phyloP scores from a whole-genome alignment of 37 sponge, comb jelly and placozoan genomes.

The Geodia barretti region DNA sequence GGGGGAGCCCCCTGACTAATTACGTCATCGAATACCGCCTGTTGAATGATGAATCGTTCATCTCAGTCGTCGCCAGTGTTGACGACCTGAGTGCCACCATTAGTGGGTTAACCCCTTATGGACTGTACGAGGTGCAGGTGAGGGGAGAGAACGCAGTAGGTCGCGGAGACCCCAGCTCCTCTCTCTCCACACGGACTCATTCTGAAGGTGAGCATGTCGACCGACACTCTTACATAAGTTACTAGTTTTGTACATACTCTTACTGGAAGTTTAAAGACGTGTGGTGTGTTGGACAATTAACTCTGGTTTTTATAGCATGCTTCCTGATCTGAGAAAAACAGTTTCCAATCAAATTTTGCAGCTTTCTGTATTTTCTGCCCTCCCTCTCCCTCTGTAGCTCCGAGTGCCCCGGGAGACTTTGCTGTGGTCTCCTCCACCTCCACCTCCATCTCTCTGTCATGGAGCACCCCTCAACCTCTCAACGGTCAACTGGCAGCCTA shows the following conservation, averaged over 20 bases:
- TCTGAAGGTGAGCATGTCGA: constrained; percentile 28
- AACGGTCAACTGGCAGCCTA: constrained; percentile 60
- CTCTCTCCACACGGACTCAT: constrained; percentile 22
- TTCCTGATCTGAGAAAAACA: too few relatives aligned
- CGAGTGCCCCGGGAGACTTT: constrained; percentile 50
- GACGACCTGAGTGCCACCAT: neutral
- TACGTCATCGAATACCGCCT: constrained; percentile 66
- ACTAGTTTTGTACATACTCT: too few relatives aligned
- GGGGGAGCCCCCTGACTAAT: constrained; percentile 60
- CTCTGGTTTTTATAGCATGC: too few relatives aligned
- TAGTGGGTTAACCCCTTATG: constrained; percentile 35
- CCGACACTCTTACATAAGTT: neutral
- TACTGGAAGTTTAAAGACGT: too few relatives aligned
- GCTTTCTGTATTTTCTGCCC: too few relatives aligned
- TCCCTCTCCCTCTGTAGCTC: constrained; percentile 53
- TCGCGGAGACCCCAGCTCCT: constrained; percentile 26
- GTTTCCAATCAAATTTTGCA: too few relatives aligned
- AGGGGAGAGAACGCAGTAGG: constrained; percentile 56
- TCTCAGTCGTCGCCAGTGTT: neutral
- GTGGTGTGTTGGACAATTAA: too few relatives aligned
- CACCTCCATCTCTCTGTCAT: constrained; percentile 44
- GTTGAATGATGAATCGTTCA: too few relatives aligned
- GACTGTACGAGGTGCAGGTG: constrained; percentile 54
- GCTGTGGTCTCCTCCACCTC: constrained; percentile 24
- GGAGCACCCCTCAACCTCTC: constrained; percentile 52